Conservation (phyloP, 2,797 vertebrate genomes). For the Glossophaga mutica region DNA sequence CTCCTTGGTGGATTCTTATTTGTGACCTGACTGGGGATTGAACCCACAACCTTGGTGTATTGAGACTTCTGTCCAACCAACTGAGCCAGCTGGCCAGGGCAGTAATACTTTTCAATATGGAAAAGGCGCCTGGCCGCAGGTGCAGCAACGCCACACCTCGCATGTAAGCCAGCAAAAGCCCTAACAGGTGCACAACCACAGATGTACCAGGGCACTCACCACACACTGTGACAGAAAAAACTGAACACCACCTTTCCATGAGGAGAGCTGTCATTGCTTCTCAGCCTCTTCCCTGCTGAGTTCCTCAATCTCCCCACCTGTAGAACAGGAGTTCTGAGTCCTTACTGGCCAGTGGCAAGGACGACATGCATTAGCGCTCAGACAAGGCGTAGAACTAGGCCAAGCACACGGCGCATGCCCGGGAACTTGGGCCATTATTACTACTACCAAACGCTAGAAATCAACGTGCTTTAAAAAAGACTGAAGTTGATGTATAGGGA, state of each 20-base stretch:
- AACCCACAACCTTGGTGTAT: no score
- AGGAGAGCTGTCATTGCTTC: background rate
- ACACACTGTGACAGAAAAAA: background rate
- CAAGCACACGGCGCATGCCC: background rate
- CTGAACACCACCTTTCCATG: background rate
- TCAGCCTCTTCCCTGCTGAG: background rate
- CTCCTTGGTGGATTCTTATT: no score
- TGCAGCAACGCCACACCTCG: background rate
- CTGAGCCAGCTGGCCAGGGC: no score
- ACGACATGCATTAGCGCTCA: no score
- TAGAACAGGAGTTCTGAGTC: background rate
- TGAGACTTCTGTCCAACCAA: no score
- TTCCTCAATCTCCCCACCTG: background rate
- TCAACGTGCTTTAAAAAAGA: background rate
- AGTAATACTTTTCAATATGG: background rate
- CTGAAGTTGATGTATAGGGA: background rate
- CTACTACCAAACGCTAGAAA: background rate
- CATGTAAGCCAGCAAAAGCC: background rate
- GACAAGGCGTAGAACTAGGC: background rate
- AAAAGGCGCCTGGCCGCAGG: background rate
- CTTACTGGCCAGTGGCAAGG: background rate
- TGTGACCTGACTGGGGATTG: no score
- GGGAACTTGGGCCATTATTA: background rate
- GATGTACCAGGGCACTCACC: background rate
- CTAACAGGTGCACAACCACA: background rate